Conservation (phyloP, 2,888 invertebrate genomes). For the Parnassius glacialis region DNA sequence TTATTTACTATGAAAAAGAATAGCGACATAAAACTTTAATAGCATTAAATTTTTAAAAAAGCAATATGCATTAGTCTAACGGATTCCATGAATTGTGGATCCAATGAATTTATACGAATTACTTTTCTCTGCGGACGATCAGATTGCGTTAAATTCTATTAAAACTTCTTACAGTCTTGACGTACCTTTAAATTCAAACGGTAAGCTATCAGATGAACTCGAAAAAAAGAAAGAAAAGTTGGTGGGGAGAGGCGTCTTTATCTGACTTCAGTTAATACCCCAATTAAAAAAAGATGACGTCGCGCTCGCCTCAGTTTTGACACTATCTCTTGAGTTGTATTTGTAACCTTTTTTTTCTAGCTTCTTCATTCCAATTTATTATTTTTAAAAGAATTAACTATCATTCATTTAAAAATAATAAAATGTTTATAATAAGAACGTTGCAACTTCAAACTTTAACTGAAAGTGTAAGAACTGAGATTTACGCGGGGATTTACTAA, state of each 20-base stretch:
- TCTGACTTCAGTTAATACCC: conserved; percentile 74
- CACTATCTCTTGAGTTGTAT: conserved; percentile 31
- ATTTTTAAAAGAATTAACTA: conserved; percentile 8
- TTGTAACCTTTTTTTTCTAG: conserved; percentile 29
- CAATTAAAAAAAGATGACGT: conserved; percentile 74
- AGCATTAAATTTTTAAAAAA: conserved; percentile 18
- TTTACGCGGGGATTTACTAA: conserved; percentile 6
- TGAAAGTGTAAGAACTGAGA: background rate
- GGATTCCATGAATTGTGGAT: conserved; percentile 24
- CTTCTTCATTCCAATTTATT: conserved; percentile 20
- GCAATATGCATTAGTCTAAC: conserved; percentile 21
- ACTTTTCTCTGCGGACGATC: conserved; percentile 61
- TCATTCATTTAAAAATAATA: background rate
- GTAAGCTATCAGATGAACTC: conserved; percentile 76
- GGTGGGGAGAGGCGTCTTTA: conserved; percentile 61
- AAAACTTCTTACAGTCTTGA: conserved; percentile 72
- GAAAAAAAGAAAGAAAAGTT: conserved; percentile 48
- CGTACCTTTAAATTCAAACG: conserved; percentile 77
- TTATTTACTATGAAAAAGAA: too few relatives aligned
- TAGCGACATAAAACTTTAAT: conserved; percentile 1
- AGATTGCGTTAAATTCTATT: conserved; percentile 72
- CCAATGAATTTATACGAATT: conserved; percentile 25
- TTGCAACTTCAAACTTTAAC: background rate
- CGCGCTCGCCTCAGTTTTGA: conserved; percentile 39
- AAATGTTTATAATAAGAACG: too few relatives aligned